These are phyloP conservation scores for Ranitomeya imitator DNA, from an alignment of 2,113 vertebrate genomes.

Conservation along the genomic window DNA sequence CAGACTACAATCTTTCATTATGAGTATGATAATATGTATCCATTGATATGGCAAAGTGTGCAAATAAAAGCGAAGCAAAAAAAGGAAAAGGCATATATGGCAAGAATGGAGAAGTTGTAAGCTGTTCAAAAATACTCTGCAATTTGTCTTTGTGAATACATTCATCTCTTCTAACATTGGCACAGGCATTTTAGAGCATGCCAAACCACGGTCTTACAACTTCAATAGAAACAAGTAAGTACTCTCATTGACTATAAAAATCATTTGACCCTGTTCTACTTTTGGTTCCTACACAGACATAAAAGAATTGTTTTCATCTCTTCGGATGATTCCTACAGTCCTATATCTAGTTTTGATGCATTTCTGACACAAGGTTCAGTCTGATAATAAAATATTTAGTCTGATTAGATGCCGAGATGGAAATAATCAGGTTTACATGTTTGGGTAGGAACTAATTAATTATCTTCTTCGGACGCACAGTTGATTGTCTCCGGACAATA, in stretches of 20 bases:
- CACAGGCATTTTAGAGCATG: background rate
- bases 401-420: background rate
- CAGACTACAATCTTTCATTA: background rate
- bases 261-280: background rate
- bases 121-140: background rate
- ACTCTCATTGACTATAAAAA: background rate
- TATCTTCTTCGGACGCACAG: background rate
- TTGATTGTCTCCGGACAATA: background rate
- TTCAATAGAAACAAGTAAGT: background rate
- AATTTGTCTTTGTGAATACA: background rate
- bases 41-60: background rate
- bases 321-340: background rate
- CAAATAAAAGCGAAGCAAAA: background rate
- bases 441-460: background rate
- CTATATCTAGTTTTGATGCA: background rate
- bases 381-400: constrained; percentile 1
- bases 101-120: background rate
- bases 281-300: background rate
- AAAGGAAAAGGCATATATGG: background rate
- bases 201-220: background rate
- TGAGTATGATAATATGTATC: background rate
- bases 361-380: background rate
- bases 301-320: background rate
- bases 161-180: background rate
- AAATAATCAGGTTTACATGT: background rate